phyloP scores from a whole-genome alignment of 1,140 invertebrate species.

The Drosophila auraria region DNA sequence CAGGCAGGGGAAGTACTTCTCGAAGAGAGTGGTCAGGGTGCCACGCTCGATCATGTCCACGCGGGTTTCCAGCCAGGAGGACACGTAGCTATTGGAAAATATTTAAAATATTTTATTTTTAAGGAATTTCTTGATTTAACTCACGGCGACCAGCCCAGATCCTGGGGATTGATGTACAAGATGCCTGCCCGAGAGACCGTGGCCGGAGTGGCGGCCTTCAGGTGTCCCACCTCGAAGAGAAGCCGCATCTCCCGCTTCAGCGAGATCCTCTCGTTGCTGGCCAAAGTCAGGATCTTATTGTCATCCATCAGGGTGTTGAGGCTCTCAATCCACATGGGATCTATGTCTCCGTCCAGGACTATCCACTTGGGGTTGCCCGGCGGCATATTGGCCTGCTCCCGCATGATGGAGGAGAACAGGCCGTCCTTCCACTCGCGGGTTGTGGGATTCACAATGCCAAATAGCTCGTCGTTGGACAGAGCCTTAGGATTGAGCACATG shows the following conservation, averaged over 20 bases:
- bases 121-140: constrained; percentile 76
- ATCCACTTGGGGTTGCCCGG: constrained; percentile 95
- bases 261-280: constrained; percentile 97
- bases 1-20: constrained; percentile 96
- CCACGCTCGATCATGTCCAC: constrained; percentile 90
- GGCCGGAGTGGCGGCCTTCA: constrained; percentile 96
- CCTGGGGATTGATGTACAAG: constrained; percentile 95
- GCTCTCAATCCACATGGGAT: constrained; percentile 99
- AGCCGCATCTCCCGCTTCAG: constrained; percentile 95
- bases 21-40: constrained; percentile 94
- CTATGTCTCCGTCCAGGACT: constrained; percentile 97
- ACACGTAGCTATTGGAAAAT: constrained; percentile 88
- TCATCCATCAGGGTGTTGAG: constrained; percentile 95
- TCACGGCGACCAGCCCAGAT: constrained; percentile 98
- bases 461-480: constrained; percentile 97
- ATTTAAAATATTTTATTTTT: too few relatives aligned
- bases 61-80: constrained; percentile 96
- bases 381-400: constrained; percentile 94
- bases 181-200: constrained; percentile 98
- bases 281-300: constrained; percentile 95
- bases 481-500: constrained; percentile 98
- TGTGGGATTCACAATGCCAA: constrained; percentile 97
- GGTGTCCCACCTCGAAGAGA: constrained; percentile 97
- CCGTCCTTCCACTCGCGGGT: constrained; percentile 99
- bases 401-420: constrained; percentile 96